A percentile compares a stretch with the other conserved stretches of the same genome.
Evolutionary conservation across 2,113 vertebrate species (phyloP).

Genomic region (Aythya baeri): DNA sequence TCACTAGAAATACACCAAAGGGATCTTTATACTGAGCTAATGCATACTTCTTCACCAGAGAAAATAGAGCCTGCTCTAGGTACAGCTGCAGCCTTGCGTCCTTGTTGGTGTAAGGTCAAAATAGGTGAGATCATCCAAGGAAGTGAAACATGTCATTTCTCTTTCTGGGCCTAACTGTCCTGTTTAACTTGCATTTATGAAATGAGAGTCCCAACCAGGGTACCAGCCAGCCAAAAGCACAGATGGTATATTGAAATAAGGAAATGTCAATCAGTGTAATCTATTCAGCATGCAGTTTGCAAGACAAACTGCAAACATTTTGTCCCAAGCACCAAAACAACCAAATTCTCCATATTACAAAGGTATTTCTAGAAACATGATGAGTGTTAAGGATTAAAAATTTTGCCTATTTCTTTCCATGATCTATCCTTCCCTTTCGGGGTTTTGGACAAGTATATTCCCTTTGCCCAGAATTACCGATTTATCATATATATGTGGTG

Average conservation of each 20-base stretch:
- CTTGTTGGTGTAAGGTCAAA: slow-evolving; percentile 13
- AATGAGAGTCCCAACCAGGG: slow-evolving; percentile 2
- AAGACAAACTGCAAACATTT: slow-evolving; percentile 63
- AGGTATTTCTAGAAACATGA: not conserved
- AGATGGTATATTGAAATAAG: slow-evolving; percentile 64
- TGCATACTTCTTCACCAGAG: not conserved
- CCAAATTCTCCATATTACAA: slow-evolving; percentile 12
- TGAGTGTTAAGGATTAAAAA: not conserved
- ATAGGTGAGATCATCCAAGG: not conserved
- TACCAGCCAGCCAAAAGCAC: slow-evolving; percentile 50
- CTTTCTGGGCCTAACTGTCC: not conserved
- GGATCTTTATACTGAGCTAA: not conserved
- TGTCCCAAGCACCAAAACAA: slow-evolving; percentile 60
- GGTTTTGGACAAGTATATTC: not conserved
- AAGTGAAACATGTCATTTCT: not conserved
- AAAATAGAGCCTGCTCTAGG: slow-evolving; percentile 1
- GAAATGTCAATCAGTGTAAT: slow-evolving; percentile 51
- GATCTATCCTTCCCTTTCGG: not conserved
- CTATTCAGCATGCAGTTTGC: slow-evolving; percentile 38
- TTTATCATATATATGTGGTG: not conserved
- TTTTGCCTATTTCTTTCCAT: not conserved
- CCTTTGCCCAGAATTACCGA: not conserved
- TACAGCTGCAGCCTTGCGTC: not conserved
- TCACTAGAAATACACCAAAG: slow-evolving; percentile 15
- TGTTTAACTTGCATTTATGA: slow-evolving; percentile 40